phyloP scores from a whole-genome alignment of 2,113 vertebrate species.

The Cololabis saira region DNA sequence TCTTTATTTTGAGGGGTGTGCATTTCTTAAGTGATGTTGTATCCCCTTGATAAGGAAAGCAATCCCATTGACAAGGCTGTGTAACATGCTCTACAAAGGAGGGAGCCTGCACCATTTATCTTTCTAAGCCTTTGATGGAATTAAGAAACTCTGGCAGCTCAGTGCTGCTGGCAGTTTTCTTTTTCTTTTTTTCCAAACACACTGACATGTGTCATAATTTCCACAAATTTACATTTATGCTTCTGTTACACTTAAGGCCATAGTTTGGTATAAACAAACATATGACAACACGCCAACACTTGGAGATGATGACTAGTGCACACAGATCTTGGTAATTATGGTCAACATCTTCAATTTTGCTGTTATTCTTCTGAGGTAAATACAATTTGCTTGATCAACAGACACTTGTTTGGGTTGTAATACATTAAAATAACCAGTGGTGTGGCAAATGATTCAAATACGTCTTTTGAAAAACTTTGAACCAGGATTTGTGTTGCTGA shows the following conservation, averaged over 20 bases:
- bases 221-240: constrained; percentile 56
- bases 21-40: constrained; percentile 76
- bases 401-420: constrained; percentile 1
- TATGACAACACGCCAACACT: constrained; percentile 39
- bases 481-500: too few relatives aligned
- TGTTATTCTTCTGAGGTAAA: constrained; percentile 3
- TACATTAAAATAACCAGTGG: not conserved
- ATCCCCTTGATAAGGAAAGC: constrained; percentile 75
- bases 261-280: constrained; percentile 57
- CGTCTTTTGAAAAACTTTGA: not conserved
- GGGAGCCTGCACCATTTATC: constrained; percentile 65
- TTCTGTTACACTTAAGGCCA: constrained; percentile 54
- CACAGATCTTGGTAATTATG: constrained; percentile 14
- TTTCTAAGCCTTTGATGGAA: constrained; percentile 79
- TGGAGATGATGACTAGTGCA: constrained; percentile 16
- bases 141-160: constrained; percentile 64
- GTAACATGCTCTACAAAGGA: constrained; percentile 70
- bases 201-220: constrained; percentile 67
- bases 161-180: constrained; percentile 53
- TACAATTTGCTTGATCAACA: constrained; percentile 7
- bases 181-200: constrained; percentile 54
- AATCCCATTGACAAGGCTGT: constrained; percentile 67
- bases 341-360: constrained; percentile 18
- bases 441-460: not conserved
- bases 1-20: constrained; percentile 69